Evolutionary conservation across 2,113 vertebrate species (phyloP).

Genomic region (Leiothrix lutea): DNA sequence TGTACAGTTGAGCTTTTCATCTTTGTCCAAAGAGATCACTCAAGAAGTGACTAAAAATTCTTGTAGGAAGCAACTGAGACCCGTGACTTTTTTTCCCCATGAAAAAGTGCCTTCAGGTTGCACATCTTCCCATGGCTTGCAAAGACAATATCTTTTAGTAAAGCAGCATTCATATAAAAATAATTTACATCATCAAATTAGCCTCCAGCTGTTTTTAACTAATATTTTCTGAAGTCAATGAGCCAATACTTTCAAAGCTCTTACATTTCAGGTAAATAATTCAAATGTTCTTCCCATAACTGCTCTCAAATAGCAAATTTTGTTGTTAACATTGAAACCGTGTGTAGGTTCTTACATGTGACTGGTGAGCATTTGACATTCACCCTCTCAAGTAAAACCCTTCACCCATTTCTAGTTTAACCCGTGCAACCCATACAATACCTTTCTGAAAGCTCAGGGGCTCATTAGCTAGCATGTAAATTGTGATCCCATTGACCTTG

Average conservation of each 20-base stretch:
- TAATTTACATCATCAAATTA: not conserved
- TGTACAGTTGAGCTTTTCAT: not conserved
- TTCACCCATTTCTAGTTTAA: not conserved
- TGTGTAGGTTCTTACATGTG: not conserved
- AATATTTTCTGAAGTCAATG: not conserved
- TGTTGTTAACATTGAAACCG: not conserved
- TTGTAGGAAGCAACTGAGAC: not conserved
- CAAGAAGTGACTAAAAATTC: not conserved
- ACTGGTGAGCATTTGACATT: not conserved
- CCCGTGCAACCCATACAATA: not conserved
- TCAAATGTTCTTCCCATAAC: not conserved
- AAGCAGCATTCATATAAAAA: not conserved
- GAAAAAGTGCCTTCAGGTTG: not conserved
- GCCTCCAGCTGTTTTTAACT: not conserved
- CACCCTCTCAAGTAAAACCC: not conserved
- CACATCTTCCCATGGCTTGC: not conserved
- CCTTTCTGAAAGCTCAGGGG: not conserved
- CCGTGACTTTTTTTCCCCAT: not conserved
- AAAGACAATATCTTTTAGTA: not conserved
- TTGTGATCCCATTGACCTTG: not conserved
- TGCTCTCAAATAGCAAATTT: not conserved
- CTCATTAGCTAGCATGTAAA: not conserved
- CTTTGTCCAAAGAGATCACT: not conserved
- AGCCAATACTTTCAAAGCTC: not conserved
- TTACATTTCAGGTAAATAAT: not conserved